A percentile compares a stretch with the other conserved stretches of the same genome.
These are phyloP conservation scores for Meloidogyne chitwoodi DNA, from an alignment of 1,140 invertebrate species.

Conservation along the genomic window DNA sequence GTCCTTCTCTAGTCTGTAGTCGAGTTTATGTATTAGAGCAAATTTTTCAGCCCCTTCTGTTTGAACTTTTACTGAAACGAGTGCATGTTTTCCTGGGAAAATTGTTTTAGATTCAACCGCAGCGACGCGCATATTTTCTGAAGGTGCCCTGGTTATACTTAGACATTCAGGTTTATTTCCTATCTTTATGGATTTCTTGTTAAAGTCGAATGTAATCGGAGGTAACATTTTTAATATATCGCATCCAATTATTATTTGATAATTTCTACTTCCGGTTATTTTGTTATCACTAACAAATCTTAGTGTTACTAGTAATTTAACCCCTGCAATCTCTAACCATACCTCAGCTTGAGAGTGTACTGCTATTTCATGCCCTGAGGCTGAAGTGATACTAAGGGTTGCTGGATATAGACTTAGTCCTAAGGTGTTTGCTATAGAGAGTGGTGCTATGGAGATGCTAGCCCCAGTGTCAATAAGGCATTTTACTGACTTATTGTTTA, in stretches of 20 bases:
- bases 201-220: background rate
- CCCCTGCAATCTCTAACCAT: background rate
- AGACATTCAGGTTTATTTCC: too few species aligned
- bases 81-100: background rate
- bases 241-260: constrained; percentile 2
- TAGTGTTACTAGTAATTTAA: background rate
- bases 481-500: background rate
- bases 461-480: too few species aligned
- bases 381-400: background rate
- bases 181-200: too few species aligned
- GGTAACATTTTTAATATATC: background rate
- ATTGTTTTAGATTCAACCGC: background rate
- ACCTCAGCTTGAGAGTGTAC: background rate
- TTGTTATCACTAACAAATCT: background rate
- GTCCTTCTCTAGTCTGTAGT: background rate
- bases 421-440: background rate
- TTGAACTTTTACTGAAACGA: background rate
- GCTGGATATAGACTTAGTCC: too few species aligned
- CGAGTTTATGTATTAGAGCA: background rate
- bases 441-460: background rate
- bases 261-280: background rate
- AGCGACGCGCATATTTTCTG: too few species aligned
- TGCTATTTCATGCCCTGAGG: background rate
- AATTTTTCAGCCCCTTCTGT: background rate
- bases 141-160: too few species aligned